Conservation (phyloP, 2,888 invertebrate species). For the Perdita meconis region DNA sequence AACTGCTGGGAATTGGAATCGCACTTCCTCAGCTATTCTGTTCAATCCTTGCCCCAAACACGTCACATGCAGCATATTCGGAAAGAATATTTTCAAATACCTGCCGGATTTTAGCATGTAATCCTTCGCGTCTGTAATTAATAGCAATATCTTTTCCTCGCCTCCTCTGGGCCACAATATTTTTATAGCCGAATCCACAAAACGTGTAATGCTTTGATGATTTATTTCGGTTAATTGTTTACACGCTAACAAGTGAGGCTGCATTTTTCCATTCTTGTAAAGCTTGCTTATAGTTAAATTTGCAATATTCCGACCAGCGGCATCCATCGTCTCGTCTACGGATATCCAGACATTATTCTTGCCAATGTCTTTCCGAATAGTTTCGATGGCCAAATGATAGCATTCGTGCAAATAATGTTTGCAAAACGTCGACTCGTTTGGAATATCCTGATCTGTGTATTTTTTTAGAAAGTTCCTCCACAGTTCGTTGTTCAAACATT, state of each 20-base stretch:
- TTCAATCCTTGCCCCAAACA: not conserved
- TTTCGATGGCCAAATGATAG: not conserved
- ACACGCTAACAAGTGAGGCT: conserved; percentile 6
- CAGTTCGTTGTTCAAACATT: not conserved
- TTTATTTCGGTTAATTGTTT: conserved; percentile 3
- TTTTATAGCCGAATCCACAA: not conserved
- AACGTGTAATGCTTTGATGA: conserved; percentile 5
- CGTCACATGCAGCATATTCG: conserved; percentile 8
- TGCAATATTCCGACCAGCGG: not conserved
- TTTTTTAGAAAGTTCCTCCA: conserved; percentile 15
- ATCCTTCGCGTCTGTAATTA: not conserved
- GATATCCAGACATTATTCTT: not conserved
- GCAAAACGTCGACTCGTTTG: not conserved
- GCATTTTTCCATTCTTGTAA: not conserved
- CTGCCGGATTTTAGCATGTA: not conserved
- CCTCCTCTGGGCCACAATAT: conserved; percentile 8
- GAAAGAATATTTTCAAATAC: conserved; percentile 7
- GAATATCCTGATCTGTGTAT: not conserved
- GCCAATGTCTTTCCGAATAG: conserved; percentile 5
- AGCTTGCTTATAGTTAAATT: conserved; percentile 13
- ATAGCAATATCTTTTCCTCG: not conserved
- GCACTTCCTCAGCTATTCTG: conserved; percentile 7
- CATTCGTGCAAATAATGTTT: not conserved
- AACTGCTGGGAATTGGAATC: not conserved
- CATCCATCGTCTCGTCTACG: conserved; percentile 15